Percentiles rank a stretch among this genome's conserved stretches.
Evolutionary conservation across 2,113 vertebrate species (phyloP).

Genomic region (Myrmecophaga tridactyla): DNA sequence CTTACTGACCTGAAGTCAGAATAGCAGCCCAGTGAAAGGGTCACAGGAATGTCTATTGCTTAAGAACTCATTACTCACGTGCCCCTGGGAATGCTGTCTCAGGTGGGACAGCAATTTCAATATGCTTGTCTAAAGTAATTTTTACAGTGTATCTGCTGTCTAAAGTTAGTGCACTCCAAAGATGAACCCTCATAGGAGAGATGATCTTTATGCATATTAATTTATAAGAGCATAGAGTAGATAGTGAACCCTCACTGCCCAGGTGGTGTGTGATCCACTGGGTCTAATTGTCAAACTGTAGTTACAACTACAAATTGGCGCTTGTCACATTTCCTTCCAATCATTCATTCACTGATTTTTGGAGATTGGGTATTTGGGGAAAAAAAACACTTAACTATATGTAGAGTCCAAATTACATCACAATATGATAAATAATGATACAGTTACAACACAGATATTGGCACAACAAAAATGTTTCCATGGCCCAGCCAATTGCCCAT

Average conservation of each 20-base stretch:
- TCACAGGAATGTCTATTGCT: neutral
- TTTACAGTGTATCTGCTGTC: neutral
- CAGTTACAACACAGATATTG: neutral
- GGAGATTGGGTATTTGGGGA: neutral
- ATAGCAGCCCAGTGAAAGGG: neutral
- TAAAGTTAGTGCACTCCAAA: conserved; percentile 4
- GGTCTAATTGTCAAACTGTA: neutral
- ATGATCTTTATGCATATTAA: neutral
- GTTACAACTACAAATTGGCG: neutral
- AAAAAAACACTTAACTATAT: neutral
- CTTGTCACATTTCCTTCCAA: neutral
- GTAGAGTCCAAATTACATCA: neutral
- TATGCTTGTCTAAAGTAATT: neutral
- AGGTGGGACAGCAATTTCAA: neutral
- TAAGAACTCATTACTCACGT: neutral
- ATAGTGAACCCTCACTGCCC: neutral
- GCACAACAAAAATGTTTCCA: neutral
- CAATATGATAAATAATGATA: neutral
- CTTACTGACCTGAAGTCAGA: neutral
- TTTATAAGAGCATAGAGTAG: neutral
- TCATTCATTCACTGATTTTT: neutral
- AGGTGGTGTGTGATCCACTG: neutral
- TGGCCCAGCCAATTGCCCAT: neutral
- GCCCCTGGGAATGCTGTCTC: neutral
- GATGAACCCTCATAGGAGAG: neutral